Percentiles rank a stretch among this genome's conserved stretches.
These are phyloP conservation scores for Parapsyche elsis DNA, from an alignment of 1,140 invertebrate genomes.

Conservation along the genomic window DNA sequence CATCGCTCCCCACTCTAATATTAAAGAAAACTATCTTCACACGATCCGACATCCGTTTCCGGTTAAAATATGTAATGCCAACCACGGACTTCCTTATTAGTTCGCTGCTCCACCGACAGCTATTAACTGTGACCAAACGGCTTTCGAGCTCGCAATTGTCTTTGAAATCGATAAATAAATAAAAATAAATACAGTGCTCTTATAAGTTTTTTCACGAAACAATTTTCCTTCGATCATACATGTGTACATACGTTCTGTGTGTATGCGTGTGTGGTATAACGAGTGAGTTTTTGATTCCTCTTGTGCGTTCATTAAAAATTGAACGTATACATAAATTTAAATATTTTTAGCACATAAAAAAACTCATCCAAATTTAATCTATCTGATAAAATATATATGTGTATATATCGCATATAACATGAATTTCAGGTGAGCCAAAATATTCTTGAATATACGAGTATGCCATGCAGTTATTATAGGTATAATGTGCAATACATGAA, in stretches of 20 bases:
- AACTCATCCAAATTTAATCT: not conserved
- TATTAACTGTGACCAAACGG: not conserved
- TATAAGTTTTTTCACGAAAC: too few species aligned
- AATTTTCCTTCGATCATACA: too few species aligned
- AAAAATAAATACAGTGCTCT: too few species aligned
- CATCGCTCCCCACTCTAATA: conserved; percentile 7
- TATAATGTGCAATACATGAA: too few species aligned
- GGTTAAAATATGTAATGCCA: conserved; percentile 6
- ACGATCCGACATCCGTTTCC: not conserved
- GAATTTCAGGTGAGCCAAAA: too few species aligned
- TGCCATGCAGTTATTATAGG: not conserved
- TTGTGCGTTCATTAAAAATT: too few species aligned
- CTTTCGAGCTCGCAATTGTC: not conserved
- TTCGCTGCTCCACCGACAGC: not conserved
- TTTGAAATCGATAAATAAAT: not conserved
- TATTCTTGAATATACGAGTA: not conserved
- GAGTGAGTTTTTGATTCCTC: too few species aligned
- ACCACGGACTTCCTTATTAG: conserved; percentile 8
- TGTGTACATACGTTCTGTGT: too few species aligned
- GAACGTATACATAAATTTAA: too few species aligned
- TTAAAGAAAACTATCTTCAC: conserved; percentile 14
- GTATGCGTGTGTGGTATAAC: too few species aligned
- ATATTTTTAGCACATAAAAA: too few species aligned
- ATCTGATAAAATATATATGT: not conserved
- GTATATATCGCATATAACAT: too few species aligned